phyloP scores from a whole-genome alignment of 2,888 invertebrate genomes.

The Hymenopus coronatus region DNA sequence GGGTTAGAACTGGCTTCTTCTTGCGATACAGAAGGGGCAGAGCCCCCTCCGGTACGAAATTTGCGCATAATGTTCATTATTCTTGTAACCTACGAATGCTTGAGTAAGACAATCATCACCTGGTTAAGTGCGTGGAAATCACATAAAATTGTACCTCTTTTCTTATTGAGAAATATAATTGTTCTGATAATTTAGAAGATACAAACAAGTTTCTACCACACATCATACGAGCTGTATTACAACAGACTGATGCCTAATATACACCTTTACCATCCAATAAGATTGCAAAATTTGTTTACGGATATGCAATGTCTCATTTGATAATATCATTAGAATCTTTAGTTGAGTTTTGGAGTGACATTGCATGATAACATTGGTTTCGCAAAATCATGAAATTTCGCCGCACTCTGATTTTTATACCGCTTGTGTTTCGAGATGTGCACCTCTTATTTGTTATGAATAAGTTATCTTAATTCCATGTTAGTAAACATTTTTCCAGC shows the following conservation, averaged over 20 bases:
- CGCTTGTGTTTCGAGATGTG: not conserved
- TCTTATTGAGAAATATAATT: not conserved
- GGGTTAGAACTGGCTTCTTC: constrained; percentile 62
- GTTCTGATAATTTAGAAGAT: not conserved
- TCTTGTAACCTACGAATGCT: not conserved
- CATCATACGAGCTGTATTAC: not conserved
- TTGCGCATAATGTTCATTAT: constrained; percentile 90
- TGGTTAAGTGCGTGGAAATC: not conserved
- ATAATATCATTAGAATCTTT: not conserved
- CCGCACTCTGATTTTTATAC: not conserved
- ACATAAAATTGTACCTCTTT: not conserved
- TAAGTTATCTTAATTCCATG: not conserved
- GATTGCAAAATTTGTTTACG: not conserved
- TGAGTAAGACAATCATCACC: not conserved
- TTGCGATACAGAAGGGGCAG: constrained; percentile 55
- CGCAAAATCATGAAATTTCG: not conserved
- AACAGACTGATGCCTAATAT: not conserved
- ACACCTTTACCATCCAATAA: not conserved
- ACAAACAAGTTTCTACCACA: not conserved
- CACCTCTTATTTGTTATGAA: not conserved
- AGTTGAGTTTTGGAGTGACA: not conserved
- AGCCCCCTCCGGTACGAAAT: constrained; percentile 63
- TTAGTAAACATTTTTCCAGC: not conserved
- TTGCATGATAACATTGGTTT: not conserved
- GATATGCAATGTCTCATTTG: not conserved